Conservation (phyloP, 2,888 invertebrate species). For the Apeira syringaria region DNA sequence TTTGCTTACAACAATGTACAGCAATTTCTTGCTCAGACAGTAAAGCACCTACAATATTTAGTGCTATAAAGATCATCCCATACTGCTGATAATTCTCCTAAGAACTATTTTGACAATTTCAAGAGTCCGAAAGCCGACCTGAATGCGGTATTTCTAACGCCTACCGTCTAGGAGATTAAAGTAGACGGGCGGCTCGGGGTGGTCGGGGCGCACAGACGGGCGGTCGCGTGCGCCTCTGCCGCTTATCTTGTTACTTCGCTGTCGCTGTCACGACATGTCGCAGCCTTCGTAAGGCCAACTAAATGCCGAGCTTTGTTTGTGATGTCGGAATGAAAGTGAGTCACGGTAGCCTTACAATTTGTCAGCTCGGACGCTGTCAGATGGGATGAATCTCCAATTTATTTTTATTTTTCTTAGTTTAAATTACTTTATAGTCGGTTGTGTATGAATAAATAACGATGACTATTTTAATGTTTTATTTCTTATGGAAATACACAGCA, state of each 20-base stretch:
- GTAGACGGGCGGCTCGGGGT: slow-evolving; percentile 32
- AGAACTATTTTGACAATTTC: slow-evolving; percentile 43
- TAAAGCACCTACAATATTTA: too few species aligned
- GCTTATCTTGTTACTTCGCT: slow-evolving; percentile 68
- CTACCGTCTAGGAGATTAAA: slow-evolving; percentile 48
- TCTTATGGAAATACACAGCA: too few species aligned
- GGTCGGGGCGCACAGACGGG: slow-evolving; percentile 19
- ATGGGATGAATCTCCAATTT: too few species aligned
- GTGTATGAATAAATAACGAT: too few species aligned
- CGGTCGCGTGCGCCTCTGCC: slow-evolving; percentile 41
- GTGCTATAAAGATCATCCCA: too few species aligned
- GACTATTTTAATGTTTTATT: too few species aligned
- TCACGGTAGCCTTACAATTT: slow-evolving; percentile 8
- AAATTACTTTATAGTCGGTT: too few species aligned
- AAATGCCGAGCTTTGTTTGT: slow-evolving; percentile 53
- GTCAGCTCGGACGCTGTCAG: too few species aligned
- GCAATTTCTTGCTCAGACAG: too few species aligned
- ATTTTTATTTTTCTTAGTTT: too few species aligned
- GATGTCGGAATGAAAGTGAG: slow-evolving; percentile 25
- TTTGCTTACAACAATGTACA: too few species aligned
- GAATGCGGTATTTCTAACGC: slow-evolving; percentile 26
- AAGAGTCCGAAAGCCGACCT: slow-evolving; percentile 38
- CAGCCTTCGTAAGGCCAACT: slow-evolving; percentile 43
- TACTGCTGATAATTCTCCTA: slow-evolving; percentile 14
- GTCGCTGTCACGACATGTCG: slow-evolving; percentile 57